phyloP scores from a whole-genome alignment of 2,888 invertebrate genomes.

The Dolichomitus sp. region DNA sequence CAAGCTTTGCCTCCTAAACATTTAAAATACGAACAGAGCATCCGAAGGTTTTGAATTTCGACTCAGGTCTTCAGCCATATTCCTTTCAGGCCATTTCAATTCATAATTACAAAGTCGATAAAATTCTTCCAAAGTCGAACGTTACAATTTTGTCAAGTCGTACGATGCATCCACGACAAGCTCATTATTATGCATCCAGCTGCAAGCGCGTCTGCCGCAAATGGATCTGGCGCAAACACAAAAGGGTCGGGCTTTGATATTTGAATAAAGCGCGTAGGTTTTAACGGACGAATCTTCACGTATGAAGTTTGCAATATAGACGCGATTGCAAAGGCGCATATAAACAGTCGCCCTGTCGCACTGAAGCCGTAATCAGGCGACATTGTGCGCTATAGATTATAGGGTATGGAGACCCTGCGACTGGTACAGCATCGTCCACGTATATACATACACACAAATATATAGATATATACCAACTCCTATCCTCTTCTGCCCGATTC shows the following conservation, averaged over 20 bases:
- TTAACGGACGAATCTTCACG: constrained; percentile 52
- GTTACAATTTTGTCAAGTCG: constrained; percentile 17
- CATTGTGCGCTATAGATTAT: constrained; percentile 82
- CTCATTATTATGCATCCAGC: constrained; percentile 13
- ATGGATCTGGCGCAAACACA: constrained; percentile 3
- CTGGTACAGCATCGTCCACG: constrained; percentile 55
- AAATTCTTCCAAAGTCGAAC: background rate
- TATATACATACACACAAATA: constrained; percentile 10
- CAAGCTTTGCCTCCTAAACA: too few species aligned
- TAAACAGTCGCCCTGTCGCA: constrained; percentile 19
- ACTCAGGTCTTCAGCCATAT: background rate
- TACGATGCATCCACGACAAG: background rate
- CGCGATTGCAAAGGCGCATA: constrained; percentile 34
- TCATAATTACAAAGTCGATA: constrained; percentile 4
- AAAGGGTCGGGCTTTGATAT: constrained; percentile 72
- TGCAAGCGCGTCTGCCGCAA: background rate
- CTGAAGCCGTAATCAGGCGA: constrained; percentile 79
- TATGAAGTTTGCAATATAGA: constrained; percentile 41
- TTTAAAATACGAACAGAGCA: too few species aligned
- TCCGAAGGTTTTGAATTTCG: too few species aligned
- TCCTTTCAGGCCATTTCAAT: background rate
- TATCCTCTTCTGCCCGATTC: constrained; percentile 42
- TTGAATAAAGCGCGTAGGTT: constrained; percentile 81
- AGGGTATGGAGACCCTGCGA: constrained; percentile 72
- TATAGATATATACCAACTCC: constrained; percentile 26